These are phyloP conservation scores for Cacoxenus indagator DNA, from an alignment of 2,888 invertebrate genomes.

Conservation along the genomic window DNA sequence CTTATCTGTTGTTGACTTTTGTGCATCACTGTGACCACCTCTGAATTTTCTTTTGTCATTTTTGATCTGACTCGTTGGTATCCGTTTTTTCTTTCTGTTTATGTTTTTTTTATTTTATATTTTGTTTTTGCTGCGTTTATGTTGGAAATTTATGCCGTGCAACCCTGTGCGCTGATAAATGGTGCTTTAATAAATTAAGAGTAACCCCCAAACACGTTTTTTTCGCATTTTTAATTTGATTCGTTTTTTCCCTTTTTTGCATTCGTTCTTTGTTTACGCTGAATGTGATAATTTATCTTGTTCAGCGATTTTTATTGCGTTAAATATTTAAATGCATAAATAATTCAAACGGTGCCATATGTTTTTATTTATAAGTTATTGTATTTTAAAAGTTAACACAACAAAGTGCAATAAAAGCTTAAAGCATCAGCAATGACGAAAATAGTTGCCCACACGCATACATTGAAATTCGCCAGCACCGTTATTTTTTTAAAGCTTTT, in stretches of 20 bases:
- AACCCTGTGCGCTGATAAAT: slow-evolving; percentile 48
- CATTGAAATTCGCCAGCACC: not conserved
- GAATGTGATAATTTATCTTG: slow-evolving; percentile 57
- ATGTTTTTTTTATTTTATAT: slow-evolving; percentile 5
- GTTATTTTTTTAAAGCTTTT: not conserved
- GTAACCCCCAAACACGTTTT: slow-evolving; percentile 42
- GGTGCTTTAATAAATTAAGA: slow-evolving; percentile 62
- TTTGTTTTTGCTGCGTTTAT: slow-evolving; percentile 16
- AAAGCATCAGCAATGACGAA: not conserved
- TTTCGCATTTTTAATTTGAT: slow-evolving; percentile 6
- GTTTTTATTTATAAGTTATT: not conserved
- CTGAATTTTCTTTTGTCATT: not conserved
- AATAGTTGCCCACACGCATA: not conserved
- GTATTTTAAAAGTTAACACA: not conserved
- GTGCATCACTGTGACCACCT: not conserved
- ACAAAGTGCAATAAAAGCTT: not conserved
- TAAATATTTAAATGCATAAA: slow-evolving; percentile 46
- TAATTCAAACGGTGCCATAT: not conserved
- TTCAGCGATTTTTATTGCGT: slow-evolving; percentile 62
- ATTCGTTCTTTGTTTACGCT: slow-evolving; percentile 34
- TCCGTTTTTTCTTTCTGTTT: not conserved
- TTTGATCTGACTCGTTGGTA: not conserved
- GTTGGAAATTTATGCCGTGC: slow-evolving; percentile 51
- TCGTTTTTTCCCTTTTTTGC: not conserved
- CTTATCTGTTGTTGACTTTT: not conserved